Evolutionary conservation across 2,888 invertebrate species (phyloP).

Genomic region (Aplocera efformata): DNA sequence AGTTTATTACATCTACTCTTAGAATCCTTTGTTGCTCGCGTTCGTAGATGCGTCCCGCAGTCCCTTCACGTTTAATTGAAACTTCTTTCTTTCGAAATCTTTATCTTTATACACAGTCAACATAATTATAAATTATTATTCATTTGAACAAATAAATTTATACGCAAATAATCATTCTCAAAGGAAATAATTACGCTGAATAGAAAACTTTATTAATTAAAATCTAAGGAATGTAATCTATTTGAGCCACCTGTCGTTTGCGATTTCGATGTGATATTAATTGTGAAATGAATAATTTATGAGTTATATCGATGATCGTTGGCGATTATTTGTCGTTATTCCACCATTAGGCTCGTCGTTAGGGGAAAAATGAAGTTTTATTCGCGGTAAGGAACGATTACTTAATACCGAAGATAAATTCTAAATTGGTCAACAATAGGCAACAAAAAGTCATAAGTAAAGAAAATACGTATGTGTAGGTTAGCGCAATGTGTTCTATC

Average conservation of each 20-base stretch:
- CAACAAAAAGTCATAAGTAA: too few relatives aligned
- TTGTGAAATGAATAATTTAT: constrained; percentile 62
- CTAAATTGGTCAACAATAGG: too few relatives aligned
- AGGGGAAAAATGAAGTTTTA: constrained; percentile 26
- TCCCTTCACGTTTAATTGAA: too few relatives aligned
- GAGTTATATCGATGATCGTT: constrained; percentile 54
- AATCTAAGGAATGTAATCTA: constrained; percentile 49
- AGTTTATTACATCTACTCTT: too few relatives aligned
- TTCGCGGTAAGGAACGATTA: constrained; percentile 16
- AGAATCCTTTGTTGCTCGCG: too few relatives aligned
- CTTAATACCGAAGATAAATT: too few relatives aligned
- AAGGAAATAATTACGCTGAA: constrained; percentile 29
- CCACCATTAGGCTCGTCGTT: constrained; percentile 46
- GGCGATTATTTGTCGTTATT: constrained; percentile 60
- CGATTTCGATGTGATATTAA: constrained; percentile 41
- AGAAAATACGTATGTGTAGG: too few relatives aligned
- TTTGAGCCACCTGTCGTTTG: constrained; percentile 48
- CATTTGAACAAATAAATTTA: constrained; percentile 2
- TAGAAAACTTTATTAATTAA: constrained; percentile 51
- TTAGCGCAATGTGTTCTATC: too few relatives aligned
- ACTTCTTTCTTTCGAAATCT: too few relatives aligned
- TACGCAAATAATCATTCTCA: constrained; percentile 13
- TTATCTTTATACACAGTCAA: too few relatives aligned
- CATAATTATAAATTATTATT: too few relatives aligned
- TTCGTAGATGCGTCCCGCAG: too few relatives aligned